phyloP scores from a whole-genome alignment of 2,888 invertebrate genomes.

The Cerceris ruficornis region DNA sequence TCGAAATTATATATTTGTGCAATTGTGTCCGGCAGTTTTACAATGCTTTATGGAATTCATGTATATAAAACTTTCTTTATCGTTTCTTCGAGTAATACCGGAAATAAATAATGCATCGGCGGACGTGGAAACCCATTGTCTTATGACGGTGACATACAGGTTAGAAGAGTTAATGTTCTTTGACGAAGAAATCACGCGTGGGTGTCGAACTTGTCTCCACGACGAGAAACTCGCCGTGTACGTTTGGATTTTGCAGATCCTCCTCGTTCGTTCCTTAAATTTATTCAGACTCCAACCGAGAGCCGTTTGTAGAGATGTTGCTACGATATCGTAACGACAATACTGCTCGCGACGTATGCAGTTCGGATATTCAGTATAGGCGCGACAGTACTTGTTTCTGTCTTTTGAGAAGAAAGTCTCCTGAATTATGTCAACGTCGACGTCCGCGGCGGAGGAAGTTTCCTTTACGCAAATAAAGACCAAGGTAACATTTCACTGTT shows the following conservation, averaged over 20 bases:
- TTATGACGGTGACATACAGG: background rate
- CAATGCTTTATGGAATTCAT: too few relatives aligned
- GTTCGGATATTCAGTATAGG: background rate
- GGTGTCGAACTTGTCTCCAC: slow-evolving; percentile 18
- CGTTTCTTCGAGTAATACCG: too few relatives aligned
- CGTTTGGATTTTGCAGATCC: slow-evolving; percentile 24
- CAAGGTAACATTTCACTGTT: too few relatives aligned
- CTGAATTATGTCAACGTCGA: slow-evolving; percentile 7
- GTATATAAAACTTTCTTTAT: too few relatives aligned
- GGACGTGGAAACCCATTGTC: background rate
- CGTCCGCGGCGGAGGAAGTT: background rate
- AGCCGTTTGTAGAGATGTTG: slow-evolving; percentile 27
- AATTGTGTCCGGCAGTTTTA: too few relatives aligned
- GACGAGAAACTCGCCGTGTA: slow-evolving; percentile 14
- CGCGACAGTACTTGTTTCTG: slow-evolving; percentile 12
- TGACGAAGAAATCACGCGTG: slow-evolving; percentile 18
- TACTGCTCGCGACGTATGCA: slow-evolving; percentile 1
- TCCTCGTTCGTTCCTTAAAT: slow-evolving; percentile 25
- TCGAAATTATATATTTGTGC: too few relatives aligned
- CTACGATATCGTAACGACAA: slow-evolving; percentile 30
- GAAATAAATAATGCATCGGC: too few relatives aligned
- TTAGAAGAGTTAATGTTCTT: slow-evolving; percentile 9
- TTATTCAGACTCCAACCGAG: slow-evolving; percentile 13
- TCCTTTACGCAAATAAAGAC: too few relatives aligned
- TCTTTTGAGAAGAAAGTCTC: slow-evolving; percentile 18